These are phyloP conservation scores for Bagarius yarrelli DNA, from an alignment of 2,113 vertebrate genomes.

Conservation along the genomic window DNA sequence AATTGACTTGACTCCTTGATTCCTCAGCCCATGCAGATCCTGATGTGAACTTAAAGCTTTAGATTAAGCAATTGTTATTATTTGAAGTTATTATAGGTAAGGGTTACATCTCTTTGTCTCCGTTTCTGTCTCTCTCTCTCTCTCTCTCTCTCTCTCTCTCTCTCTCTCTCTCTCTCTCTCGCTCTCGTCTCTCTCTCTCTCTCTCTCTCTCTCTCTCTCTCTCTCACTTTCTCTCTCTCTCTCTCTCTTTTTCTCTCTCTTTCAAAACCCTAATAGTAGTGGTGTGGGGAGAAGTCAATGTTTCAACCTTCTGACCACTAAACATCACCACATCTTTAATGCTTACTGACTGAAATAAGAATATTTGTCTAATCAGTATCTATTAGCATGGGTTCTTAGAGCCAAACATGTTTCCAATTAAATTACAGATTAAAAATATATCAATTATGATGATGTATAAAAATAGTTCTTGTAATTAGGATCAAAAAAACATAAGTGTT, in stretches of 20 bases:
- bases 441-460: no score
- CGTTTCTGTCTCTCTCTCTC: no score
- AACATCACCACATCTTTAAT: constrained; percentile 13
- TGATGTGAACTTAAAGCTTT: neutral
- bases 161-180: no score
- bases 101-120: neutral
- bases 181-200: no score
- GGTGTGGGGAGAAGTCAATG: neutral
- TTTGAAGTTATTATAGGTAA: neutral
- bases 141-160: no score
- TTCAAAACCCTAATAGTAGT: neutral
- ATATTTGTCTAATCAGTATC: neutral
- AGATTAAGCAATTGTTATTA: neutral
- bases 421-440: neutral
- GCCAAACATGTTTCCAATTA: neutral
- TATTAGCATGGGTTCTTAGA: neutral
- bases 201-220: no score
- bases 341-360: neutral
- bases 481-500: no score
- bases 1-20: neutral
- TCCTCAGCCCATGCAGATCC: neutral
- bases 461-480: no score
- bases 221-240: no score
- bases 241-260: no score
- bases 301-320: constrained; percentile 10